Conservation (phyloP, 2,113 vertebrate genomes). For the Arvicanthis niloticus region DNA sequence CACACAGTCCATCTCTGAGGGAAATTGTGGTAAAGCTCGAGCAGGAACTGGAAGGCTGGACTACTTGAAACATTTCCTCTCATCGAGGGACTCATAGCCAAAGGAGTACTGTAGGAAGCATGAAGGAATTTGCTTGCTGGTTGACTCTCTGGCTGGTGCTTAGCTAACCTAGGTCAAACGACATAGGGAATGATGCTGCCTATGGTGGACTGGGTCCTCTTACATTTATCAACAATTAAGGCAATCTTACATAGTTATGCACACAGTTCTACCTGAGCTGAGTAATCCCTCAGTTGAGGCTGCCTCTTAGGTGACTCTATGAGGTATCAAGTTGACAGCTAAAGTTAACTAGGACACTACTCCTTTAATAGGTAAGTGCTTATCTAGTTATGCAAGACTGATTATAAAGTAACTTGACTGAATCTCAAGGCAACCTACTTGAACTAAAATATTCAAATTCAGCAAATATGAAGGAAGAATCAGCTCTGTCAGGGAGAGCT, state of each 20-base stretch:
- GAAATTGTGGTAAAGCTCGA: too few relatives aligned
- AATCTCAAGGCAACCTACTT: background rate
- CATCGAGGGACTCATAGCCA: background rate
- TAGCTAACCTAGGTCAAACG: background rate
- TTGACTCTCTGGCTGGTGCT: background rate
- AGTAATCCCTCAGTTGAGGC: background rate
- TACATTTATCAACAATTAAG: background rate
- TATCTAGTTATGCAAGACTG: too few relatives aligned
- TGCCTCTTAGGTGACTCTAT: background rate
- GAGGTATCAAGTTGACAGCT: background rate
- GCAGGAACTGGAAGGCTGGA: background rate
- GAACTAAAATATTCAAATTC: background rate
- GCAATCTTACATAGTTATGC: background rate
- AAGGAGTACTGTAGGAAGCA: background rate
- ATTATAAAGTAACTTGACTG: background rate
- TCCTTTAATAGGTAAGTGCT: background rate
- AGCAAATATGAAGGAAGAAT: background rate
- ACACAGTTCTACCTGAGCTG: background rate
- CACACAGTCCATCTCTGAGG: background rate
- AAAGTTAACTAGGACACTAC: background rate
- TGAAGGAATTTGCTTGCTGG: background rate
- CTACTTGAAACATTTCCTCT: background rate
- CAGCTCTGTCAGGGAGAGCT: background rate
- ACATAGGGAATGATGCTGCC: background rate
- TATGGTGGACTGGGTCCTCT: background rate